These are phyloP conservation scores for Lysandra bellargus DNA, from an alignment of 2,888 invertebrate species.

Conservation along the genomic window DNA sequence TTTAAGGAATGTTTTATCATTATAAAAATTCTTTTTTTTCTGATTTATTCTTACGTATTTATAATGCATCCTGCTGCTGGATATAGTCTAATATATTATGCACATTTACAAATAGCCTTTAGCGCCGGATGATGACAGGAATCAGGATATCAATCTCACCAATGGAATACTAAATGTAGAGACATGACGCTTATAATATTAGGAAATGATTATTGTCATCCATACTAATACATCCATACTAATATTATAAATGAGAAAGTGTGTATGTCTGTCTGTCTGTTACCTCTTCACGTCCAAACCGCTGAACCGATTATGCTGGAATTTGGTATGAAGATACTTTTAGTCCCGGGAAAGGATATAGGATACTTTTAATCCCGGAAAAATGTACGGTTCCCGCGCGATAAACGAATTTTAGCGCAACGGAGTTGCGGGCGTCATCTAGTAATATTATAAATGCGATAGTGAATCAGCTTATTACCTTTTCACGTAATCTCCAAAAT, in stretches of 20 bases:
- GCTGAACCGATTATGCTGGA: too few relatives aligned
- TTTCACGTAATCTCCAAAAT: too few relatives aligned
- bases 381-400: too few relatives aligned
- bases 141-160: conserved; percentile 16
- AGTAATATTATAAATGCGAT: too few relatives aligned
- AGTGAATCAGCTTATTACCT: too few relatives aligned
- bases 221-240: background rate
- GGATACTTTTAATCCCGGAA: too few relatives aligned
- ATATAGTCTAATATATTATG: background rate
- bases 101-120: conserved; percentile 9
- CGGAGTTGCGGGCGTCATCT: too few relatives aligned
- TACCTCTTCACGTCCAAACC: too few relatives aligned
- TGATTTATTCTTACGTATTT: background rate
- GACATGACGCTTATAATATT: background rate
- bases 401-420: too few relatives aligned
- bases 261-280: too few relatives aligned
- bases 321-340: too few relatives aligned
- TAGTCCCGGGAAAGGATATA: too few relatives aligned
- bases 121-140: conserved; percentile 15
- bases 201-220: background rate
- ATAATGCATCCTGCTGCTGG: background rate
- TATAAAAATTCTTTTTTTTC: background rate
- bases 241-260: background rate
- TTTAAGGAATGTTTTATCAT: background rate
- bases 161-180: conserved; percentile 10